Conservation (phyloP, 2,797 vertebrate genomes). For the Pangasius krempfi region DNA sequence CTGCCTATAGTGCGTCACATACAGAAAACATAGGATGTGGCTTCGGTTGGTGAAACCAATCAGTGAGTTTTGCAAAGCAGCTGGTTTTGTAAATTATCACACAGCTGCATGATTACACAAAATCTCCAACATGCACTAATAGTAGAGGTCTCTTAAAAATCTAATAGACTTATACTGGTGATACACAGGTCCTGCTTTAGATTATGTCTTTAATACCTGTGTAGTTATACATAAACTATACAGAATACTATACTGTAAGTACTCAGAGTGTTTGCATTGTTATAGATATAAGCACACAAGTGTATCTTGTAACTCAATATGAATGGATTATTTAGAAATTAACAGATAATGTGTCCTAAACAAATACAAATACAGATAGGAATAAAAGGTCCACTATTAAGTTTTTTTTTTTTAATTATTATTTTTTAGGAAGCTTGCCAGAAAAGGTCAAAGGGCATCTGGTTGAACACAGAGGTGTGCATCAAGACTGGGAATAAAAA, state of each 20-base stretch:
- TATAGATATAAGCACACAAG: not conserved
- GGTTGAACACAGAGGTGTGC: not conserved
- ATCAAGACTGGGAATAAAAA: not conserved
- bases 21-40: constrained; percentile 1
- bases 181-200: not conserved
- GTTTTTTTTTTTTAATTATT: not conserved
- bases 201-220: not conserved
- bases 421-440: not conserved
- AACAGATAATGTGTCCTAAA: not conserved
- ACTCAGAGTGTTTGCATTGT: not conserved
- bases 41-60: not conserved
- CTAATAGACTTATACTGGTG: not conserved
- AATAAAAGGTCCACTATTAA: not conserved
- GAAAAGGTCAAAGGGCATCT: not conserved
- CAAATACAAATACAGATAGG: not conserved
- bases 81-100: not conserved
- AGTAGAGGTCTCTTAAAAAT: not conserved
- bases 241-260: not conserved
- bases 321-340: not conserved
- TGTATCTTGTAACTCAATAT: not conserved
- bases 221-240: not conserved
- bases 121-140: not conserved
- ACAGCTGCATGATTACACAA: not conserved
- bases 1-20: not conserved
- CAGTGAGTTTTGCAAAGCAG: not conserved